A percentile compares a stretch with the other conserved stretches of the same genome.
These are phyloP conservation scores for Notamacropus eugenii DNA, from an alignment of 2,797 vertebrate species.

Conservation along the genomic window DNA sequence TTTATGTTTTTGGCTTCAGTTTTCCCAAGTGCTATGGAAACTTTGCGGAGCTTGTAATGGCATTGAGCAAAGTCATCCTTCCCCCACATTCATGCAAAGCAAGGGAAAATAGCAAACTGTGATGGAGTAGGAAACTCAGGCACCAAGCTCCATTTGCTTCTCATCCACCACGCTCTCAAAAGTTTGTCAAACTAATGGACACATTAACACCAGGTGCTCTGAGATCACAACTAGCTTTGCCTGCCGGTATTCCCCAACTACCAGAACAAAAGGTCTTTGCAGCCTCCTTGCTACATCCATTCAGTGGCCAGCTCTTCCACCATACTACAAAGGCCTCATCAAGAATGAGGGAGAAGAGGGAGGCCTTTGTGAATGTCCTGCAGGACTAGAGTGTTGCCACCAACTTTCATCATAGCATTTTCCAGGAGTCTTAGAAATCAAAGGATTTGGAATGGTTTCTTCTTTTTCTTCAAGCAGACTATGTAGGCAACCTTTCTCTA, in stretches of 20 bases:
- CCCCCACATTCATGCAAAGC: neutral
- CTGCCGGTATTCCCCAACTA: constrained; percentile 42
- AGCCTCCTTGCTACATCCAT: neutral
- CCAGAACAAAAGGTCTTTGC: neutral
- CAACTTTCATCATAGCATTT: constrained; percentile 24
- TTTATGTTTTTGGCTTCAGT: constrained; percentile 80
- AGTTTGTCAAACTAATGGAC: constrained; percentile 55
- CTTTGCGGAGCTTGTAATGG: constrained; percentile 59
- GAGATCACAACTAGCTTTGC: constrained; percentile 52
- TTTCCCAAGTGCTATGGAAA: constrained; percentile 70
- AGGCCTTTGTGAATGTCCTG: constrained; percentile 19
- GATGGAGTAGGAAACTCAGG: constrained; percentile 57
- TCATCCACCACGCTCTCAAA: constrained; percentile 4
- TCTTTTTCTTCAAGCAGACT: constrained; percentile 12
- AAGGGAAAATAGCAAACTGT: constrained; percentile 56
- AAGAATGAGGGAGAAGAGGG: constrained; percentile 16
- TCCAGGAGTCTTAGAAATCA: constrained; percentile 10
- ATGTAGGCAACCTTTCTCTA: neutral
- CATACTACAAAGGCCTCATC: constrained; percentile 22
- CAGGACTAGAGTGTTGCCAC: neutral
- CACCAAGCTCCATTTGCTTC: constrained; percentile 68
- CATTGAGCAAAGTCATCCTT: constrained; percentile 54
- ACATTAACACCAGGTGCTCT: neutral
- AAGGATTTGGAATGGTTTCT: neutral
- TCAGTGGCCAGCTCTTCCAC: constrained; percentile 12